phyloP scores from a whole-genome alignment of 2,113 vertebrate species.

The Tetrao urogallus region DNA sequence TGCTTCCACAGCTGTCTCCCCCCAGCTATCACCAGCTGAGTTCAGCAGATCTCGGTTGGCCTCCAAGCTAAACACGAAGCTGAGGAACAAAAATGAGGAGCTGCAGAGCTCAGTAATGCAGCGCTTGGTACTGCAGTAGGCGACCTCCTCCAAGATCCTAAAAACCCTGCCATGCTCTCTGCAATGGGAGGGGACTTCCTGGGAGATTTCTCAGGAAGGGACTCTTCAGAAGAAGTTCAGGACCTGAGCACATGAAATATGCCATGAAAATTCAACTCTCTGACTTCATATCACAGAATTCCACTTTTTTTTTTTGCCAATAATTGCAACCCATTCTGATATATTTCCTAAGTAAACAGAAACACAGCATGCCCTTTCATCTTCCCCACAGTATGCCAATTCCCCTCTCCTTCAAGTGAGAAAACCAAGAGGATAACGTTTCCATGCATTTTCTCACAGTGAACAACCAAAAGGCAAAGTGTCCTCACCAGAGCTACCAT shows the following conservation, averaged over 20 bases:
- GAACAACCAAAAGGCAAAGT: background rate
- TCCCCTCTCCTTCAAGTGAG: background rate
- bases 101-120: background rate
- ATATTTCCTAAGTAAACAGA: background rate
- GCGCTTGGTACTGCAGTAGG: background rate
- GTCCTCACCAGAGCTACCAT: background rate
- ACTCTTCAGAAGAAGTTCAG: background rate
- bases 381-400: background rate
- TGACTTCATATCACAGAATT: background rate
- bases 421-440: background rate
- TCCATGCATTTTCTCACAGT: background rate
- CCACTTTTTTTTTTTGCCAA: background rate
- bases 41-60: background rate
- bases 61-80: background rate
- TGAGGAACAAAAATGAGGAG: background rate
- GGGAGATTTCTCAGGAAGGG: background rate
- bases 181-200: rapidly evolving
- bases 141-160: background rate
- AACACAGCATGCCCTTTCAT: background rate
- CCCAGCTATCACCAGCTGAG: background rate
- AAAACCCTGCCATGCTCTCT: background rate
- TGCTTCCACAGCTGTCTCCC: background rate
- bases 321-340: background rate
- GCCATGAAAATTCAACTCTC: background rate
- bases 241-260: background rate